phyloP scores from a whole-genome alignment of 2,113 vertebrate genomes.

The Hemibagrus wyckioides region DNA sequence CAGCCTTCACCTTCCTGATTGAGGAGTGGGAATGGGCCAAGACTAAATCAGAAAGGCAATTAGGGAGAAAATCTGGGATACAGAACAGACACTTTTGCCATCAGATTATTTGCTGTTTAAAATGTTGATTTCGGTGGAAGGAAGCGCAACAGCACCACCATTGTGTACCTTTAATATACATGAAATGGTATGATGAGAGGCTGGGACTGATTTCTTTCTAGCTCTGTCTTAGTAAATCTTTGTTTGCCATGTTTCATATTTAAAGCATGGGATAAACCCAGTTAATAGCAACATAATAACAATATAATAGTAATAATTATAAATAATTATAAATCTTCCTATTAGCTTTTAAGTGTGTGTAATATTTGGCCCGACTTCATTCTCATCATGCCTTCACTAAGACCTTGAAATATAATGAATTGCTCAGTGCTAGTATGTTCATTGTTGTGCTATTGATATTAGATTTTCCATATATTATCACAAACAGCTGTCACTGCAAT shows the following conservation, averaged over 20 bases:
- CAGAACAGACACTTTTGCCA: background rate
- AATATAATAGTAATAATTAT: no score
- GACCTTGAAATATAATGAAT: background rate
- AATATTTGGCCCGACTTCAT: background rate
- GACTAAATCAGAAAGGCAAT: background rate
- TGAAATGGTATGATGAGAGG: background rate
- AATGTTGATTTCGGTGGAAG: background rate
- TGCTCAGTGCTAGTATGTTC: background rate
- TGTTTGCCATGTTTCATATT: background rate
- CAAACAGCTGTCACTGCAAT: background rate
- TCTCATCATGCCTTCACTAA: background rate
- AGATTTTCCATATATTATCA: constrained; percentile 1
- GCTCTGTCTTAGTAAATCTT: background rate
- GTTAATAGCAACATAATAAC: background rate
- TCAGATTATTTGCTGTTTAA: background rate
- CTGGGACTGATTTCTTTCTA: background rate
- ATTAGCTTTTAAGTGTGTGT: background rate
- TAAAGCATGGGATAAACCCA: background rate
- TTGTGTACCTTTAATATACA: background rate
- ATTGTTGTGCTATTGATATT: background rate
- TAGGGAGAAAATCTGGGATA: background rate
- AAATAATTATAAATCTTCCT: background rate
- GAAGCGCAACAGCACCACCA: background rate
- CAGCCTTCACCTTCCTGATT: background rate
- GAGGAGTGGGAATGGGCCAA: background rate